Evolutionary conservation across 1,140 invertebrate genomes (phyloP).

Genomic region (Lineus longissimus): DNA sequence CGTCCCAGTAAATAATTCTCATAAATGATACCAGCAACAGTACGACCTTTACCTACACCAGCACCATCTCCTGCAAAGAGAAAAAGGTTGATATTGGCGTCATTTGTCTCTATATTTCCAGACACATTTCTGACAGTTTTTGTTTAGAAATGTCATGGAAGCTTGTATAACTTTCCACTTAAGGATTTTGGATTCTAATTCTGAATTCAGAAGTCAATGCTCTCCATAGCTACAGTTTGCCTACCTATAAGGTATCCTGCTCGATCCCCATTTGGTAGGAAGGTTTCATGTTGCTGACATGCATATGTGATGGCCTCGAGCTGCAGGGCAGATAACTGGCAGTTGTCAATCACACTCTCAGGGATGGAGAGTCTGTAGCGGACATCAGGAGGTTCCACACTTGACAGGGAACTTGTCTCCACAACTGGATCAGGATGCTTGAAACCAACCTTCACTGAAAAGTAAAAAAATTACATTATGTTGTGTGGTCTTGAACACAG

Average conservation of each 20-base stretch:
- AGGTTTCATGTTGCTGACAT: slow-evolving; percentile 90
- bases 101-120: slow-evolving; percentile 3
- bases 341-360: slow-evolving; percentile 76
- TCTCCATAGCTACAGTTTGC: too few species aligned
- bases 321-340: slow-evolving; percentile 89
- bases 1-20: slow-evolving; percentile 94
- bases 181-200: too few species aligned
- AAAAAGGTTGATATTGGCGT: too few species aligned
- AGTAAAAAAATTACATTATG: slow-evolving; percentile 22
- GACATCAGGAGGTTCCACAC: slow-evolving; percentile 92
- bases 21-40: slow-evolving; percentile 95
- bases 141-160: too few species aligned
- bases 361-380: slow-evolving; percentile 85
- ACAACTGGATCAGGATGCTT: slow-evolving; percentile 99
- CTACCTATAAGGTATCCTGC: slow-evolving; percentile 92
- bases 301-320: slow-evolving; percentile 94
- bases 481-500: neutral
- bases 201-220: too few species aligned
- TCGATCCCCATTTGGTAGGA: slow-evolving; percentile 82
- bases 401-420: slow-evolving; percentile 95
- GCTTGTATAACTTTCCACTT: too few species aligned
- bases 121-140: too few species aligned
- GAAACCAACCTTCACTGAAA: slow-evolving; percentile 81
- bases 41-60: slow-evolving; percentile 98
- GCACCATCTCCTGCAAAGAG: slow-evolving; percentile 82